A percentile compares a stretch with the other conserved stretches of the same genome.
Evolutionary conservation across 2,797 vertebrate genomes (phyloP).

Genomic region (Coendou prehensilis): DNA sequence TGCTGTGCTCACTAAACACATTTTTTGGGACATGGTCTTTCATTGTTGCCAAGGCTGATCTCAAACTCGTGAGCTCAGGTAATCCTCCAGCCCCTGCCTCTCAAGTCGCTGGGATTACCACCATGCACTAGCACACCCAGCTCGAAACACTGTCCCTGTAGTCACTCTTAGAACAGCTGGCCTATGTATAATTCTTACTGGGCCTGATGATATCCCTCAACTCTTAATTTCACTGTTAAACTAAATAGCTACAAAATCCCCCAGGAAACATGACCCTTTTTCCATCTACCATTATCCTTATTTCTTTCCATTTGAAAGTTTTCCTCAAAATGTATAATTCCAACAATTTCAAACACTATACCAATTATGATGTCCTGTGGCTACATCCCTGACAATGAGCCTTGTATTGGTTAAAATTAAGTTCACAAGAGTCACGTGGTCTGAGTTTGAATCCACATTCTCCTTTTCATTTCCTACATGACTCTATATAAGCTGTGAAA

Average conservation of each 20-base stretch:
- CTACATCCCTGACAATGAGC: not conserved
- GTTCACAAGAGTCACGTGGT: not conserved
- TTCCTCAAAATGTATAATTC: not conserved
- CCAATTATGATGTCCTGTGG: not conserved
- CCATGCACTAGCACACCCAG: no score
- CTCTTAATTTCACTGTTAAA: not conserved
- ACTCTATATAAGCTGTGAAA: not conserved
- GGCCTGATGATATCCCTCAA: not conserved
- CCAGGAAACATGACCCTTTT: not conserved
- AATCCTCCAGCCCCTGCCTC: not conserved
- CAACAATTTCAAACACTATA: not conserved
- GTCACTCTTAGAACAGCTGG: not conserved
- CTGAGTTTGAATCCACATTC: not conserved
- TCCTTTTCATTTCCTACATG: not conserved
- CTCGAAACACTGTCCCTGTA: not conserved
- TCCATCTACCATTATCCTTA: not conserved
- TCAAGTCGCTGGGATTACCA: no score
- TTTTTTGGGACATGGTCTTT: not conserved
- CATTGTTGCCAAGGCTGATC: not conserved
- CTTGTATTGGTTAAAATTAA: not conserved
- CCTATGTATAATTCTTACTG: not conserved
- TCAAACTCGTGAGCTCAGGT: not conserved
- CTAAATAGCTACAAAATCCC: not conserved
- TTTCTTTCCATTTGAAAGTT: not conserved
- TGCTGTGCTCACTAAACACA: not conserved